phyloP scores from a whole-genome alignment of 2,797 vertebrate genomes.

The Cyclura pinguis region DNA sequence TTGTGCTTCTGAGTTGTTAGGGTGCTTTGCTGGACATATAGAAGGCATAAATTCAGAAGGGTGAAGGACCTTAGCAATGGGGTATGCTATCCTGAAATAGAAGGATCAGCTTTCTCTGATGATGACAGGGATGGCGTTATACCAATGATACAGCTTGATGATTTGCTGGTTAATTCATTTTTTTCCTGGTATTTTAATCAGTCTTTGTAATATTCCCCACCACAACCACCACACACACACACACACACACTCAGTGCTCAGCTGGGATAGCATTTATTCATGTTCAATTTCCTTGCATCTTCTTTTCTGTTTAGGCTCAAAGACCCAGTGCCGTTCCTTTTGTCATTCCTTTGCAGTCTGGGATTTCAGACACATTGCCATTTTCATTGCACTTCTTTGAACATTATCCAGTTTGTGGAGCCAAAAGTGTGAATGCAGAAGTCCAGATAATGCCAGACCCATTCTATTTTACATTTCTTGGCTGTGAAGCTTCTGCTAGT shows the following conservation, averaged over 20 bases:
- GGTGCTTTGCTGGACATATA: background rate
- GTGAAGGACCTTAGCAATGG: background rate
- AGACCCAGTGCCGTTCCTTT: constrained; percentile 22
- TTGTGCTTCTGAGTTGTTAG: background rate
- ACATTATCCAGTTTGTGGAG: constrained; percentile 8
- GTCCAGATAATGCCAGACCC: constrained; percentile 6
- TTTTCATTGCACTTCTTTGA: constrained; percentile 18
- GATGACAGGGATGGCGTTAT: background rate
- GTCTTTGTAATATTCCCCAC: background rate
- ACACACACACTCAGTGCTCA: background rate
- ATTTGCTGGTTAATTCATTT: background rate
- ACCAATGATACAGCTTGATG: background rate
- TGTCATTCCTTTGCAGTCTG: constrained; percentile 21
- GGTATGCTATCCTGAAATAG: background rate
- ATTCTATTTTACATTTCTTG: constrained; percentile 17
- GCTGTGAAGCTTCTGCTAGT: background rate
- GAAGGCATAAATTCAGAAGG: background rate
- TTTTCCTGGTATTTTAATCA: background rate
- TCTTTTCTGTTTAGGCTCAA: background rate
- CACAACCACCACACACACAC: background rate
- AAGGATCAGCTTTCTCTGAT: background rate
- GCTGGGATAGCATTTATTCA: constrained; percentile 8
- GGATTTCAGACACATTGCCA: constrained; percentile 23
- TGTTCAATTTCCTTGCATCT: constrained; percentile 3
- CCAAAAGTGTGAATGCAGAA: constrained; percentile 30